Conservation (phyloP, 2,113 vertebrate species). For the Hucho hucho region DNA sequence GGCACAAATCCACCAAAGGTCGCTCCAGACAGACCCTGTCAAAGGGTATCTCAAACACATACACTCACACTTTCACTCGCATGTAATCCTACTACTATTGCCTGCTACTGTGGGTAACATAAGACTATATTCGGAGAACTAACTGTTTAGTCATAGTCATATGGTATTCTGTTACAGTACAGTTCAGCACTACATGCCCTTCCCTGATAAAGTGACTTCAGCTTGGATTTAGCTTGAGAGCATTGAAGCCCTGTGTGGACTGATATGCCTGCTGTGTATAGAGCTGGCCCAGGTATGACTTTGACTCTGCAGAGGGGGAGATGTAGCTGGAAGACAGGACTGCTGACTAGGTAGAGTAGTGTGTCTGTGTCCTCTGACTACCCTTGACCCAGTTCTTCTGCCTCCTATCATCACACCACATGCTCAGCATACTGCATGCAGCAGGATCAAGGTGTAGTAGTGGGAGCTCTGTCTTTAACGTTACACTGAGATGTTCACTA, state of each 20-base stretch:
- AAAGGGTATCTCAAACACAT: conserved; percentile 2
- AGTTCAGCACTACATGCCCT: not conserved
- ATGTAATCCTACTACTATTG: not conserved
- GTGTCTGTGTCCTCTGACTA: conserved; percentile 50
- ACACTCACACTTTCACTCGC: conserved; percentile 12
- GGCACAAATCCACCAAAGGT: too few species aligned
- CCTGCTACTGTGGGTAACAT: too few species aligned
- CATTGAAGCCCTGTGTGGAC: not conserved
- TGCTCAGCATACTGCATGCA: conserved; percentile 47
- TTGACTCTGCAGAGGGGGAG: conserved; percentile 26
- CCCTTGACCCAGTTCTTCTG: conserved; percentile 66
- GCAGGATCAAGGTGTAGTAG: conserved; percentile 33
- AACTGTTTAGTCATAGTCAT: conserved; percentile 27
- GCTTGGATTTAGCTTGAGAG: not conserved
- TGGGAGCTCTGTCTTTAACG: too few species aligned
- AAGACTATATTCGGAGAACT: too few species aligned
- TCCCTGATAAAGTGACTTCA: not conserved
- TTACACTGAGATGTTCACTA: too few species aligned
- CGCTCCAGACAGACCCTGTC: too few species aligned
- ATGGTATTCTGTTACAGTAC: not conserved
- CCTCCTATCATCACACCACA: conserved; percentile 25
- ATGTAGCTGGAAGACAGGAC: conserved; percentile 31
- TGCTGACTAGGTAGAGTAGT: not conserved
- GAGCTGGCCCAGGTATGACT: conserved; percentile 37
- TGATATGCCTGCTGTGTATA: not conserved